A percentile compares a stretch with the other conserved stretches of the same genome.
These are phyloP conservation scores for Phodopus roborovskii DNA, from an alignment of 2,113 vertebrate genomes.

Conservation along the genomic window DNA sequence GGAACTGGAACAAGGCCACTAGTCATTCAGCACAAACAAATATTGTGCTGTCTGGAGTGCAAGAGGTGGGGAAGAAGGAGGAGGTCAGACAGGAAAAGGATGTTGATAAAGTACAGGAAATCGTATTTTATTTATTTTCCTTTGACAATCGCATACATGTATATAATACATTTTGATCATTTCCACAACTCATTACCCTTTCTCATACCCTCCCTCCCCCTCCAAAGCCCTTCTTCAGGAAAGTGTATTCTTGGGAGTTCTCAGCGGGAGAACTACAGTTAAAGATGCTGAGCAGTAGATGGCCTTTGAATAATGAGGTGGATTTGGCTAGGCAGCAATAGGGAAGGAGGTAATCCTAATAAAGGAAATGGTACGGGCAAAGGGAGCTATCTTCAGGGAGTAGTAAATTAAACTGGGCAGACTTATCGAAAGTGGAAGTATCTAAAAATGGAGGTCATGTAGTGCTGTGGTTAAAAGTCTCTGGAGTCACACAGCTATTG, in stretches of 20 bases:
- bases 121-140: background rate
- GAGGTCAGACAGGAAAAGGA: conserved; percentile 22
- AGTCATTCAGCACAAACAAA: conserved; percentile 47
- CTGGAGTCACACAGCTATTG: background rate
- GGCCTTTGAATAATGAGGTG: conserved; percentile 25
- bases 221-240: background rate
- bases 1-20: conserved; percentile 45
- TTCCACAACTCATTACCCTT: background rate
- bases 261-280: conserved; percentile 20
- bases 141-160: background rate
- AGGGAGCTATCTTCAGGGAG: conserved; percentile 28
- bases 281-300: background rate
- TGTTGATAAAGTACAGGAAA: conserved; percentile 35
- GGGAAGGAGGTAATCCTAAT: background rate
- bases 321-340: conserved; percentile 35
- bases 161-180: background rate
- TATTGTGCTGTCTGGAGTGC: background rate
- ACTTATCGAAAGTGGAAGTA: conserved; percentile 16
- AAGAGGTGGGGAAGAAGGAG: background rate
- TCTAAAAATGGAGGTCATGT: background rate
- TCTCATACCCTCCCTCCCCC: background rate
- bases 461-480: background rate
- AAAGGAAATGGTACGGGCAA: conserved; percentile 30
- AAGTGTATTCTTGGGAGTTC: conserved; percentile 11
- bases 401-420: background rate